Base-by-base conservation (phyloP, 2,888 invertebrate genomes). In the Stenodera caucasica region DNA sequence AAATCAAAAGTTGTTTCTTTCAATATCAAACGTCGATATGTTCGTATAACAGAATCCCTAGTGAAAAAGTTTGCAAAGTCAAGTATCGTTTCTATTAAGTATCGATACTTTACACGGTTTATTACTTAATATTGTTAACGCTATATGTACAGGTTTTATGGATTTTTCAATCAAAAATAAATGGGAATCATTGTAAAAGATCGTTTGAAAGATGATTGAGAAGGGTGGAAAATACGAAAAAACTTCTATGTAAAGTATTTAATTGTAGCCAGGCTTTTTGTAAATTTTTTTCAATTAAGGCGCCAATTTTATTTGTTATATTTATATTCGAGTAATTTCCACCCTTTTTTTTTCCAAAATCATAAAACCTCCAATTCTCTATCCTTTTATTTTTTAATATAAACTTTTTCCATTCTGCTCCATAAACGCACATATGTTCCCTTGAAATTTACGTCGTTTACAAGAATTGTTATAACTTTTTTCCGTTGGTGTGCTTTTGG, bases 51-150 rank as follows among this genome's bases (percentile, higher is more conserved):
- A 5, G 8, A 40, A 18, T 18, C 35, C 6, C 4, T 35, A 35
- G 35, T 14, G 14, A n/a, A 35, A 35, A 3, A 14, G 14, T 35
- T 35, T 14, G 3, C 14, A 14, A 26, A 26, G 26, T 2, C 26
- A 26, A 26, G 26, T 40, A 40, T 5, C 9, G 40, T 40, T 18
- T 40, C 18, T 15, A 18, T 40, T 40, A 40, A 40, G 18, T 40
- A 40, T 40, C 40, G 40, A 40, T 40, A 40, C 40, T 2, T 40
- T 40, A 40, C 40, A 40, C 40, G 40, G 15, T 40, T 40, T 40
- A 40, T 40, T 40, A 40, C 40, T 40, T 40, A 40, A 40, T 40
- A 40, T 40, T 18, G 15, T 18, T 18, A 40, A 35, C 5, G n/a
- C 14, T 35, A 5, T n/a, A 33, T 33, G 6, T 33, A n/a, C 12